These are phyloP conservation scores for Pedetes capensis DNA, from an alignment of 2,113 vertebrate species.

Conservation along the genomic window DNA sequence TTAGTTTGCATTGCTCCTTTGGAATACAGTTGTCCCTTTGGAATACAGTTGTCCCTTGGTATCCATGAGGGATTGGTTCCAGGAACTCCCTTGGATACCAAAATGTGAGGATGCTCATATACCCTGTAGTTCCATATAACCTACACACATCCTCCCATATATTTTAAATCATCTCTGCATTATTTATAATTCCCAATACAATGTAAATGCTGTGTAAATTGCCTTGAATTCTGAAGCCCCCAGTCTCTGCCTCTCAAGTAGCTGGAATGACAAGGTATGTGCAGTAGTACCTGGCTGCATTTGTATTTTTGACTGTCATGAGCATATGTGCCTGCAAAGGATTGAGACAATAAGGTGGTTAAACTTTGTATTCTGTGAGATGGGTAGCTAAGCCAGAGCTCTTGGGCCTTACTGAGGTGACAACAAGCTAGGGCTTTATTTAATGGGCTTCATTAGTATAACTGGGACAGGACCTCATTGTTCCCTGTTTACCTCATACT, in stretches of 20 bases:
- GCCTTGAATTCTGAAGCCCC: no score
- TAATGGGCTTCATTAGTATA: slow-evolving; percentile 48
- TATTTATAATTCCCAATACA: neutral
- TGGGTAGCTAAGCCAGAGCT: slow-evolving; percentile 1
- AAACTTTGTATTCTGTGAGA: neutral
- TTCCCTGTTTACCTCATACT: slow-evolving; percentile 18
- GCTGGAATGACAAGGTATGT: no score
- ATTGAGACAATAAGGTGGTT: neutral
- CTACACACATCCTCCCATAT: neutral
- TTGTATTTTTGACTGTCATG: neutral
- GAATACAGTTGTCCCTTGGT: neutral
- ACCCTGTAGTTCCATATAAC: neutral
- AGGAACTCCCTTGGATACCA: neutral
- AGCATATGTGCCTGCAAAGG: neutral
- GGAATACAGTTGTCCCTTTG: neutral
- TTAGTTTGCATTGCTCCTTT: neutral
- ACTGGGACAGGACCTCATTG: neutral
- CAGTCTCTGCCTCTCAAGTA: no score
- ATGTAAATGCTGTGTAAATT: neutral
- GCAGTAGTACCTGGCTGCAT: no score
- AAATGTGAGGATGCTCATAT: neutral
- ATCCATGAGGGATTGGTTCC: neutral
- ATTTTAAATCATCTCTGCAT: neutral
- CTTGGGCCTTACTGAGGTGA: slow-evolving; percentile 24
- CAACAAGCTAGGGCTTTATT: neutral